A percentile compares a stretch with the other conserved stretches of the same genome.
Conservation (phyloP, 2,888 invertebrate species). For the Tenthredo scrophulariae region DNA sequence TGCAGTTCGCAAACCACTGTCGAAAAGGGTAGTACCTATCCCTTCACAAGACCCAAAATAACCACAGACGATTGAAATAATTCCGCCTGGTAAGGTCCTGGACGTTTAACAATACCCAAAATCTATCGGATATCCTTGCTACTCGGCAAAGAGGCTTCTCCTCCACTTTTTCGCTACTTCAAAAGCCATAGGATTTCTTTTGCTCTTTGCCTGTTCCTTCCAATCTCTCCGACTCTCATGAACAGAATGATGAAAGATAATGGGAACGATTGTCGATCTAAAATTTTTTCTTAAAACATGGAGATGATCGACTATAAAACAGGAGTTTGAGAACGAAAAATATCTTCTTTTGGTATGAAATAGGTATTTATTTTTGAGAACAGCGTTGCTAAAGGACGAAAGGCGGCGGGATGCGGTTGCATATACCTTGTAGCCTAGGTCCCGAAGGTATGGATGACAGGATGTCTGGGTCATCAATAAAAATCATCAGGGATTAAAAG, state of each 20-base stretch:
- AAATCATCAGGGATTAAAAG: constrained; percentile 66
- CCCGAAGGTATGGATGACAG: constrained; percentile 39
- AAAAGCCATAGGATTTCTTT: neutral
- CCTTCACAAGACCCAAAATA: neutral
- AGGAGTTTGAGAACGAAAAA: neutral
- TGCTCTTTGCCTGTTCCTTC: neutral
- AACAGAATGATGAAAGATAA: neutral
- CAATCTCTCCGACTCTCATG: too few species aligned
- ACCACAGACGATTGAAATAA: constrained; percentile 41
- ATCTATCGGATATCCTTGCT: constrained; percentile 34
- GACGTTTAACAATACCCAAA: neutral
- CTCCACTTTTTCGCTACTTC: neutral
- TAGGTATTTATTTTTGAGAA: constrained; percentile 2
- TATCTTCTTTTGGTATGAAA: too few species aligned
- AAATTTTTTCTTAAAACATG: neutral
- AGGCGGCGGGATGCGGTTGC: neutral
- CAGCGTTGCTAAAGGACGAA: neutral
- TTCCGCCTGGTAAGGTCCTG: constrained; percentile 42
- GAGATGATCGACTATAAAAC: neutral
- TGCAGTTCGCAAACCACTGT: neutral
- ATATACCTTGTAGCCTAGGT: neutral
- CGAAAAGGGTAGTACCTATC: neutral
- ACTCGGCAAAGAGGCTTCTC: neutral
- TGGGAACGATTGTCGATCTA: neutral
- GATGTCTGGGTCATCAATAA: constrained; percentile 65